Percentiles rank a stretch among this genome's conserved stretches.
These are phyloP conservation scores for Myotis findleyi DNA, from an alignment of 2,797 vertebrate genomes.

Conservation along the genomic window DNA sequence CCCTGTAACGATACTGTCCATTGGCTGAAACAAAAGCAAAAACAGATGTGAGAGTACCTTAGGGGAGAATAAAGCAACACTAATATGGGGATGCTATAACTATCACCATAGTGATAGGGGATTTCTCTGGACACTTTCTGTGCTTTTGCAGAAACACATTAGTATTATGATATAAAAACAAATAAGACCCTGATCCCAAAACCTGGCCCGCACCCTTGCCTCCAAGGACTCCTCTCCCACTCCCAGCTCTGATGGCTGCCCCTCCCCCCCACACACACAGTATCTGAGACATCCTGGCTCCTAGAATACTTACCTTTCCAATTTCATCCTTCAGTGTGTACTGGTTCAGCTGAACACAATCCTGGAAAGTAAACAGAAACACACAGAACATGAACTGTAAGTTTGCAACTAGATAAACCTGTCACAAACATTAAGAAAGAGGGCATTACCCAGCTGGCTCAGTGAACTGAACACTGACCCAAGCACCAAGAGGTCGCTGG, in stretches of 20 bases:
- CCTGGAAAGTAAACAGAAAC: conserved; percentile 85
- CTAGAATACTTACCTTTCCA: conserved; percentile 92
- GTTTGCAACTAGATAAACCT: background rate
- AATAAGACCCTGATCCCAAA: background rate
- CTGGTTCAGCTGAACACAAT: conserved; percentile 99
- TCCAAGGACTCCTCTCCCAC: background rate
- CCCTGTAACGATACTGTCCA: background rate
- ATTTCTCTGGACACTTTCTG: background rate
- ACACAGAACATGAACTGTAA: background rate
- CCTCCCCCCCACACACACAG: accelerated
- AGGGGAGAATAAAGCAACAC: background rate
- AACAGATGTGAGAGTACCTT: background rate
- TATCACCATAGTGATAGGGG: background rate
- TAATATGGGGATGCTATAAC: background rate
- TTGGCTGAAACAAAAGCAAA: background rate
- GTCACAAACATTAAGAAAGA: background rate
- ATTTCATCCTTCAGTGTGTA: conserved; percentile 99
- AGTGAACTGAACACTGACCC: no score
- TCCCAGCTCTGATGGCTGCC: background rate
- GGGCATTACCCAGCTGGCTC: no score
- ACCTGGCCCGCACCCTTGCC: background rate
- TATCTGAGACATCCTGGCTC: background rate
- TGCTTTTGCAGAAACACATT: conserved; percentile 44
- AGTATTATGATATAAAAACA: conserved; percentile 14
- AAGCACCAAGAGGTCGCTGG: no score